Evolutionary conservation across 2,888 invertebrate genomes (phyloP).

Genomic region (Alcis repandata): DNA sequence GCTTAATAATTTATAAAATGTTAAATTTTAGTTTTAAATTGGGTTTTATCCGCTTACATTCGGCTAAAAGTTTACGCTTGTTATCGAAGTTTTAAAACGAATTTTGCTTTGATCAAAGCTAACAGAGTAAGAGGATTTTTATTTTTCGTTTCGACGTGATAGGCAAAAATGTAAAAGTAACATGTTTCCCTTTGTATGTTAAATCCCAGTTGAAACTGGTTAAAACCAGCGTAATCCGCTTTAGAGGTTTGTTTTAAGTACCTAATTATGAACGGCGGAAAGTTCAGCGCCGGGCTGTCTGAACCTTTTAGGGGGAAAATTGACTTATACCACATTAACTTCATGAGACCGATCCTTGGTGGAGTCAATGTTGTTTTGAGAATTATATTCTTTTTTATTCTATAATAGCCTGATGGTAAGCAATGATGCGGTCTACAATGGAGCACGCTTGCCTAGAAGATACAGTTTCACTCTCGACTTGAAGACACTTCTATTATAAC

Average conservation of each 20-base stretch:
- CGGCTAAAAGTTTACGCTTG: conserved; percentile 4
- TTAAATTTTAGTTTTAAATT: conserved; percentile 12
- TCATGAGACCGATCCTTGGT: too few species aligned
- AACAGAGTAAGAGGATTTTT: conserved; percentile 11
- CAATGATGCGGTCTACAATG: too few species aligned
- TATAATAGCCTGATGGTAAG: too few species aligned
- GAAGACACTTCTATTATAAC: too few species aligned
- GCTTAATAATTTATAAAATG: neutral
- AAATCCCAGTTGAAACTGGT: conserved; percentile 22
- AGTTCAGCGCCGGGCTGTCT: neutral
- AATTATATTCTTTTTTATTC: too few species aligned
- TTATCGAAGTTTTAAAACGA: conserved; percentile 6
- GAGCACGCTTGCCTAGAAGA: too few species aligned
- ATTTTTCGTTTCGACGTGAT: neutral
- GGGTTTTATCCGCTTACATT: conserved; percentile 8
- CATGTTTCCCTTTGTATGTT: neutral
- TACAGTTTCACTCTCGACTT: too few species aligned
- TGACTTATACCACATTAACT: too few species aligned
- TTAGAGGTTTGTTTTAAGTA: conserved; percentile 20
- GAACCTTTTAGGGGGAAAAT: neutral
- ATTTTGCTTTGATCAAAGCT: conserved; percentile 22
- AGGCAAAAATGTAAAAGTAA: conserved; percentile 6
- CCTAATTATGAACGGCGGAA: conserved; percentile 2
- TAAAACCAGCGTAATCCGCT: conserved; percentile 51
- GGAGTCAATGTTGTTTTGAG: too few species aligned